Conservation (phyloP, 2,113 vertebrate species). For the Lagopus muta region DNA sequence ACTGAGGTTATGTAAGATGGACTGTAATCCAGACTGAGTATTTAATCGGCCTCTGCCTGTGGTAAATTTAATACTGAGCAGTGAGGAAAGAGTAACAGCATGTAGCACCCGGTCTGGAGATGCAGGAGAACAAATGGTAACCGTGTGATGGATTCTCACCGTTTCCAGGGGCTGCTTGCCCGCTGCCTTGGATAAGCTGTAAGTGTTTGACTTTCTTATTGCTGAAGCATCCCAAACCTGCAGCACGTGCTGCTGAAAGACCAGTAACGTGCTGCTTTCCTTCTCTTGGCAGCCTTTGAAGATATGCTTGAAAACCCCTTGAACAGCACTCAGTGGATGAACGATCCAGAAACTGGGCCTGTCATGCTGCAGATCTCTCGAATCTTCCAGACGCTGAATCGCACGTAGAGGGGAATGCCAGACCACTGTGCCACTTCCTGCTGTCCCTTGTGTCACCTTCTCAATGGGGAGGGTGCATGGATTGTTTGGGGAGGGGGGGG, state of each 20-base stretch:
- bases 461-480: background rate
- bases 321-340: slow-evolving; percentile 99
- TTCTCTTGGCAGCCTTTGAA: slow-evolving; percentile 85
- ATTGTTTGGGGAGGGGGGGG: background rate
- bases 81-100: background rate
- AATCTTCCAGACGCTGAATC: slow-evolving; percentile 99
- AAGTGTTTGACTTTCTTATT: background rate
- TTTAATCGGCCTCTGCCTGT: background rate
- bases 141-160: fast-evolving
- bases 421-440: slow-evolving; percentile 7
- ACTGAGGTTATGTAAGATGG: background rate
- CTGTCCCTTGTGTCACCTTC: background rate
- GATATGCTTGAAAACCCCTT: slow-evolving; percentile 99
- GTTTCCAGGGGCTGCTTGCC: fast-evolving
- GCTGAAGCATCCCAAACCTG: background rate
- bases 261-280: background rate
- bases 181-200: background rate
- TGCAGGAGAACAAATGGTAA: background rate
- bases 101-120: fast-evolving
- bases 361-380: slow-evolving; percentile 99
- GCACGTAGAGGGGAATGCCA: slow-evolving; percentile 83
- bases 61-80: background rate
- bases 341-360: slow-evolving; percentile 95
- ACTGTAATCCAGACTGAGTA: background rate
- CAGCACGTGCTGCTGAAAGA: background rate